Evolutionary conservation across 2,797 vertebrate species (phyloP).

Genomic region (Acipenser ruthenus): DNA sequence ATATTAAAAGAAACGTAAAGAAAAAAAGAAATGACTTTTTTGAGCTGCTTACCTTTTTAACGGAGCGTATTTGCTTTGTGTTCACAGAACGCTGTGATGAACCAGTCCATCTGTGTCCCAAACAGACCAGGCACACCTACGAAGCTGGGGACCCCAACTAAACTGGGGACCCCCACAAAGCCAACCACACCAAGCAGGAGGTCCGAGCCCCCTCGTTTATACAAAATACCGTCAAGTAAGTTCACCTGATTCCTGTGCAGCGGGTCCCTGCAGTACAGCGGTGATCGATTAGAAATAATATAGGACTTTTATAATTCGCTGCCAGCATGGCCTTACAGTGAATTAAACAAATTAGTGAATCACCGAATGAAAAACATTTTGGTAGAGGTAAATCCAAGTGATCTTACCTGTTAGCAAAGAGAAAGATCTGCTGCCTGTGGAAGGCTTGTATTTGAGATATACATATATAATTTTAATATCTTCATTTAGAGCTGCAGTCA

Average conservation of each 20-base stretch:
- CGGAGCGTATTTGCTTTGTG: conserved; percentile 1
- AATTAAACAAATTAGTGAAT: background rate
- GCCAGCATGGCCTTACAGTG: background rate
- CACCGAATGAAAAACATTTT: background rate
- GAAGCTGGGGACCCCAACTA: conserved; percentile 20
- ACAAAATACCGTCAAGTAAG: conserved; percentile 27
- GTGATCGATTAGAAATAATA: background rate
- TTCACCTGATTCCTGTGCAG: background rate
- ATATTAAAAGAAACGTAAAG: background rate
- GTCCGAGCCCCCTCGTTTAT: conserved; percentile 21
- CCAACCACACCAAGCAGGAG: conserved; percentile 36
- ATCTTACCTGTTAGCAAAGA: background rate
- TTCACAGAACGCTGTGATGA: conserved; percentile 42
- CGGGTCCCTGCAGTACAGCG: background rate
- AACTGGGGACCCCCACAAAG: conserved; percentile 31
- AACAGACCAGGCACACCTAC: conserved; percentile 33
- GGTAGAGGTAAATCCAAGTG: background rate
- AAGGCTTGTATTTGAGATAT: background rate
- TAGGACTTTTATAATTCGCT: background rate
- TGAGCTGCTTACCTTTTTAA: background rate
- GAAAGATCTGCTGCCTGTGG: background rate
- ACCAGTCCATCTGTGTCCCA: conserved; percentile 33
- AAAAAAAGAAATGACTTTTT: too few relatives aligned
- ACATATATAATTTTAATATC: background rate
- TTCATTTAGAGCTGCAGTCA: conserved; percentile 21